Conservation (phyloP, 2,113 vertebrate genomes). For the Clarias magur region DNA sequence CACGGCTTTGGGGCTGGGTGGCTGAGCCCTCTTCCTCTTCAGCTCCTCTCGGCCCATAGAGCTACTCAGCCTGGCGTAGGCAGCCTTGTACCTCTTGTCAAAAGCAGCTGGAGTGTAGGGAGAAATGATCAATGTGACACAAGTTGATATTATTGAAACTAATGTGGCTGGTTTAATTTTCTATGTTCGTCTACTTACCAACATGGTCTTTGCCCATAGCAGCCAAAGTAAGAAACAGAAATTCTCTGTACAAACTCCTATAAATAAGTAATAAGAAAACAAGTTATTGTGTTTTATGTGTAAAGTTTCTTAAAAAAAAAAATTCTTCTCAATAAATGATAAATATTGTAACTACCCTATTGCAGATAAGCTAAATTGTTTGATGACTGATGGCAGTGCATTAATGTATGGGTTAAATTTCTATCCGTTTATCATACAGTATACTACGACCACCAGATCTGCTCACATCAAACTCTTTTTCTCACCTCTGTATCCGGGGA, state of each 20-base stretch:
- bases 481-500: conserved; percentile 71
- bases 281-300: neutral
- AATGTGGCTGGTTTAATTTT: neutral
- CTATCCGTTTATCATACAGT: neutral
- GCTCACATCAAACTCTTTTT: neutral
- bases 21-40: conserved; percentile 75
- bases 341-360: neutral
- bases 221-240: conserved; percentile 89
- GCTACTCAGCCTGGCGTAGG: conserved; percentile 77
- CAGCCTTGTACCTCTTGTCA: conserved; percentile 87
- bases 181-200: conserved; percentile 64
- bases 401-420: neutral
- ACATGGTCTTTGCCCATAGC: conserved; percentile 87
- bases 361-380: neutral
- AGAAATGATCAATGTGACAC: conserved; percentile 9
- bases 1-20: conserved; percentile 81
- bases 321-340: neutral
- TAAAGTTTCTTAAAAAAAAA: neutral
- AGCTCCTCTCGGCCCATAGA: conserved; percentile 81
- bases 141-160: neutral
- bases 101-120: conserved; percentile 73
- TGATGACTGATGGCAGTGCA: neutral
- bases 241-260: conserved; percentile 89
- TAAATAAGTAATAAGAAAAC: neutral
- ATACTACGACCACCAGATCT: neutral